Conservation (phyloP, 2,888 invertebrate genomes). For the Drosophila fungiperda region DNA sequence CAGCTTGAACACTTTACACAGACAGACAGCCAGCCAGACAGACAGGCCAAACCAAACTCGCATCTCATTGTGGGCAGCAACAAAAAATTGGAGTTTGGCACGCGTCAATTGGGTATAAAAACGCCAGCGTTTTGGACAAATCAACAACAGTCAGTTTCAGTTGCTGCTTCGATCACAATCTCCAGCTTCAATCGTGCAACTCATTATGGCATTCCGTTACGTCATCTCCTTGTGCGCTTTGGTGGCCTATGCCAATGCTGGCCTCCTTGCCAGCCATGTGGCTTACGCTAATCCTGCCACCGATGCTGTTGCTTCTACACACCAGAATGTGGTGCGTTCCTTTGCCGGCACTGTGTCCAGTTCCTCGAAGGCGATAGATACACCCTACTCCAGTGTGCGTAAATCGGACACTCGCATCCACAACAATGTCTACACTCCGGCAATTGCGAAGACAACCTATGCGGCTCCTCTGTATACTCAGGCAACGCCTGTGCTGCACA, state of each 20-base stretch:
- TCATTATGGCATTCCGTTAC: constrained; percentile 85
- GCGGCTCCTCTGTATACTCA: constrained; percentile 75
- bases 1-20: background rate
- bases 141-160: constrained; percentile 68
- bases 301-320: constrained; percentile 85
- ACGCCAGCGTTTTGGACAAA: constrained; percentile 56
- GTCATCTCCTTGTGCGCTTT: constrained; percentile 87
- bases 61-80: constrained; percentile 65
- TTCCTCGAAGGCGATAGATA: constrained; percentile 87
- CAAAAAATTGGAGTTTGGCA: constrained; percentile 53
- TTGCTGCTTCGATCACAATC: constrained; percentile 15
- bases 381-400: constrained; percentile 88
- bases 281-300: constrained; percentile 75
- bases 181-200: background rate
- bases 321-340: constrained; percentile 87
- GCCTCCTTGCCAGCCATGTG: constrained; percentile 83
- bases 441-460: constrained; percentile 75
- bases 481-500: constrained; percentile 64
- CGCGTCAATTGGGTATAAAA: constrained; percentile 73
- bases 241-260: constrained; percentile 88
- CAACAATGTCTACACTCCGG: constrained; percentile 86
- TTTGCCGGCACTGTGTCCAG: constrained; percentile 87
- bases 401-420: constrained; percentile 87
- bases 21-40: constrained; percentile 4
- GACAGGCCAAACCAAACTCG: constrained; percentile 32